Conservation (phyloP, 2,113 vertebrate species). For the Cisticola juncidis region DNA sequence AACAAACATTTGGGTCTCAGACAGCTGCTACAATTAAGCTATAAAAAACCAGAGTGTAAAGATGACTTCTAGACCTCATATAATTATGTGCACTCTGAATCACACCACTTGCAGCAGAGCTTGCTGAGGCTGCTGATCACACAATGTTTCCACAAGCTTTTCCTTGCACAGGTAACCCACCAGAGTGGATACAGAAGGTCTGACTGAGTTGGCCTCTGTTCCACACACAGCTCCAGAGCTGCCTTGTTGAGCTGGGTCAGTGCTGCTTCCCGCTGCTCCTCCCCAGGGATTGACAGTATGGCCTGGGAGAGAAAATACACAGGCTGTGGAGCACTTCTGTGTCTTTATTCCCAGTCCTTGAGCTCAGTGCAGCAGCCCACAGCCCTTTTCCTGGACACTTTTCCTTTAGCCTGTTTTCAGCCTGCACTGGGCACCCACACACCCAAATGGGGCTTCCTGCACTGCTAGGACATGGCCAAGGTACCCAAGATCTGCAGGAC, state of each 20-base stretch:
- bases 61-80: background rate
- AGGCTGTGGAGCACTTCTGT: background rate
- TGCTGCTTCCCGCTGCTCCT: slow-evolving; percentile 66
- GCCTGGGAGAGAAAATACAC: slow-evolving; percentile 66
- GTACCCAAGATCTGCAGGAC: background rate
- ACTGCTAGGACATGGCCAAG: background rate
- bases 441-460: background rate
- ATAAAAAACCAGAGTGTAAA: background rate
- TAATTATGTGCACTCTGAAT: slow-evolving; percentile 1
- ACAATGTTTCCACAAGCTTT: background rate
- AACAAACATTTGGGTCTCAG: background rate
- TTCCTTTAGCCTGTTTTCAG: no score
- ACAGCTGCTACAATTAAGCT: slow-evolving; percentile 20
- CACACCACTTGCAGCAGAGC: background rate
- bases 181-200: slow-evolving; percentile 69
- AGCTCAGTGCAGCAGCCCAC: background rate
- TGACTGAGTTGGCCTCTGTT: slow-evolving; percentile 25
- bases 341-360: background rate
- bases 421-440: background rate
- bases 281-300: slow-evolving; percentile 65
- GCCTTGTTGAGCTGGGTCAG: slow-evolving; percentile 77
- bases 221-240: slow-evolving; percentile 72
- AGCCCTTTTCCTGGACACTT: background rate
- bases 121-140: background rate
- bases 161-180: slow-evolving; percentile 64